Evolutionary conservation across 2,797 vertebrate genomes (phyloP).

Genomic region (Jordanella pulchra): DNA sequence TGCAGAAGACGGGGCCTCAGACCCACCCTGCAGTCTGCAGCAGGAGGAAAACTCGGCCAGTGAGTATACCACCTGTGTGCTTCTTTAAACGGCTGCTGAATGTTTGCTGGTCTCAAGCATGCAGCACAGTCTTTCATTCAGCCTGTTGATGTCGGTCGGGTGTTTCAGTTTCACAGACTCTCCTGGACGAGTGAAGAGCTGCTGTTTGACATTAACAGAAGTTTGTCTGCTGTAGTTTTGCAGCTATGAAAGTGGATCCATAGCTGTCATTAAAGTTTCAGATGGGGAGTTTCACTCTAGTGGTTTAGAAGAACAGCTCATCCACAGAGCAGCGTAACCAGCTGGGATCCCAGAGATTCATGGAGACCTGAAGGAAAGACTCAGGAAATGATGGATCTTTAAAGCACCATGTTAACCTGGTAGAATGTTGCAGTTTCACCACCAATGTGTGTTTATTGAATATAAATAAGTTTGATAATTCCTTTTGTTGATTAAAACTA

Average conservation of each 20-base stretch:
- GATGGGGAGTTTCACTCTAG: conserved; percentile 57
- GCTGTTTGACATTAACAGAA: neutral
- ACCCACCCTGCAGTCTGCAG: neutral
- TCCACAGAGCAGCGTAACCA: neutral
- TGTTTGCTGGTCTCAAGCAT: neutral
- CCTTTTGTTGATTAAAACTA: too few species aligned
- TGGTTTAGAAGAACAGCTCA: conserved; percentile 37
- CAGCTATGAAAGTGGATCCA: conserved; percentile 57
- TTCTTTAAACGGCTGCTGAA: neutral
- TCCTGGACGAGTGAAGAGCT: neutral
- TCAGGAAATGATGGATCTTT: neutral
- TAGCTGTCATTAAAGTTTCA: conserved; percentile 70
- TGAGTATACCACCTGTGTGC: conserved; percentile 37
- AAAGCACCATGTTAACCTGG: neutral
- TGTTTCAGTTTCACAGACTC: neutral
- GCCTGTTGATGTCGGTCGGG: neutral
- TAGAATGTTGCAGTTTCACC: neutral
- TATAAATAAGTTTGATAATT: too few species aligned
- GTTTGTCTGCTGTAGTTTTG: conserved; percentile 4
- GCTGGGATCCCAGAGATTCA: neutral
- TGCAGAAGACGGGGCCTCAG: conserved; percentile 17
- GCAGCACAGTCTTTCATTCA: neutral
- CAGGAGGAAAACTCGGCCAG: conserved; percentile 3
- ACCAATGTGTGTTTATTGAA: neutral
- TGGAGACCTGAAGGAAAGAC: neutral